phyloP scores from a whole-genome alignment of 23 tunicate genomes.

The Corella eumyota region DNA sequence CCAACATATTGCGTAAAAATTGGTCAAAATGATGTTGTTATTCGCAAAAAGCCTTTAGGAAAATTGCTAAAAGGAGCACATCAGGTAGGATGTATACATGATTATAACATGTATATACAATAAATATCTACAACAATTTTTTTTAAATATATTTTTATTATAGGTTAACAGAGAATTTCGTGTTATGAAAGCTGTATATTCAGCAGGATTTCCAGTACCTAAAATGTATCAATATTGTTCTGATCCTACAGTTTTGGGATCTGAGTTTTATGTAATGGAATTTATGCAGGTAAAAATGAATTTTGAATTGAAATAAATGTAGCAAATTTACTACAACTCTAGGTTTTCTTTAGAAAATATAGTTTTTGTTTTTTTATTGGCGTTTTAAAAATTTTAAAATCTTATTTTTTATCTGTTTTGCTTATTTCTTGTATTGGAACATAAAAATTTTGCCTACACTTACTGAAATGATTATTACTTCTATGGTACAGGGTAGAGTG shows the following conservation, averaged over 20 bases:
- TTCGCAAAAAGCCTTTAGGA: constrained; percentile 77
- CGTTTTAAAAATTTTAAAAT: too few relatives aligned
- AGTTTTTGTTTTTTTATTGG: too few relatives aligned
- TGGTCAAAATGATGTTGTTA: constrained; percentile 56
- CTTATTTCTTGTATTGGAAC: neutral
- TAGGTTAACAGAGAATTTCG: constrained; percentile 65
- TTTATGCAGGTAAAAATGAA: constrained; percentile 25
- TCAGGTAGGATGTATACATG: constrained; percentile 34
- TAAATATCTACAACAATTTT: neutral
- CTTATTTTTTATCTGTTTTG: too few relatives aligned
- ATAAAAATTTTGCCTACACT: neutral
- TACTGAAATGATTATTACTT: neutral
- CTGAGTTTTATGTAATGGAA: constrained; percentile 78
- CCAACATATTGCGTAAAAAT: constrained; percentile 71
- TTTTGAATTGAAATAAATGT: neutral
- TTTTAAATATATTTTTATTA: neutral
- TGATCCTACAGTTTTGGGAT: constrained; percentile 42
- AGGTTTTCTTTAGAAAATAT: too few relatives aligned
- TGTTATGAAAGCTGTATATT: constrained; percentile 62
- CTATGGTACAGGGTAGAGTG: constrained; percentile 47
- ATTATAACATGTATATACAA: neutral
- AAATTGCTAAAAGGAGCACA: constrained; percentile 79
- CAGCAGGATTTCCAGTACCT: constrained; percentile 75
- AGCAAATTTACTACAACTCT: neutral
- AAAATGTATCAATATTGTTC: constrained; percentile 45